These are phyloP conservation scores for Nowickia ferox DNA, from an alignment of 2,888 invertebrate genomes.

Conservation along the genomic window DNA sequence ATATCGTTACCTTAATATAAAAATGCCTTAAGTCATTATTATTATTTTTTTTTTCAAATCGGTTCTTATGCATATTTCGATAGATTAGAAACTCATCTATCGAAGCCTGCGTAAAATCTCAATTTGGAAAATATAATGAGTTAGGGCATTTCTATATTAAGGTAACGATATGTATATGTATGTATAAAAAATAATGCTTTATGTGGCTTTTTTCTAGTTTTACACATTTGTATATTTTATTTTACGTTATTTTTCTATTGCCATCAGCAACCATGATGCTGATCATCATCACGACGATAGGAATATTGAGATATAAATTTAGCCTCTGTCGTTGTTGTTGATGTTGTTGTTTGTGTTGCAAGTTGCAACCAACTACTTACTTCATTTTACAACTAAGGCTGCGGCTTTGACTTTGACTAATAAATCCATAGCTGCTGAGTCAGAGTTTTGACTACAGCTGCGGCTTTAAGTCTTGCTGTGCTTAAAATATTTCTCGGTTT, in stretches of 20 bases:
- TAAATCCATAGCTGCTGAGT: slow-evolving; percentile 25
- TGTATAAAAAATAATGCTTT: slow-evolving; percentile 24
- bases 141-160: too few relatives aligned
- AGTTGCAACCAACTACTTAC: slow-evolving; percentile 12
- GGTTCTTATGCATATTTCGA: too few relatives aligned
- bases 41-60: too few relatives aligned
- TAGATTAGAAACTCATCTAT: too few relatives aligned
- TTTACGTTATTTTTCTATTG: slow-evolving; percentile 23
- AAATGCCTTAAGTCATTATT: too few relatives aligned
- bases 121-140: too few relatives aligned
- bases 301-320: slow-evolving; percentile 42
- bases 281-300: slow-evolving; percentile 48
- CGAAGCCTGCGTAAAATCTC: too few relatives aligned
- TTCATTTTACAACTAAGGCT: slow-evolving; percentile 30
- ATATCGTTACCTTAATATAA: too few relatives aligned
- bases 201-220: slow-evolving; percentile 23
- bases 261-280: slow-evolving; percentile 47
- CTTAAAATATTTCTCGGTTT: slow-evolving; percentile 76
- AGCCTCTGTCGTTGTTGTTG: slow-evolving; percentile 36
- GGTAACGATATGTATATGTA: not conserved
- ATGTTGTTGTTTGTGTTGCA: slow-evolving; percentile 30
- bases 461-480: slow-evolving; percentile 40
- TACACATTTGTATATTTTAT: slow-evolving; percentile 11
- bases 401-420: slow-evolving; percentile 59
- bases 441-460: slow-evolving; percentile 30